A percentile compares a stretch with the other conserved stretches of the same genome.
Conservation (phyloP, 2,113 vertebrate species). For the Azemiops feae region DNA sequence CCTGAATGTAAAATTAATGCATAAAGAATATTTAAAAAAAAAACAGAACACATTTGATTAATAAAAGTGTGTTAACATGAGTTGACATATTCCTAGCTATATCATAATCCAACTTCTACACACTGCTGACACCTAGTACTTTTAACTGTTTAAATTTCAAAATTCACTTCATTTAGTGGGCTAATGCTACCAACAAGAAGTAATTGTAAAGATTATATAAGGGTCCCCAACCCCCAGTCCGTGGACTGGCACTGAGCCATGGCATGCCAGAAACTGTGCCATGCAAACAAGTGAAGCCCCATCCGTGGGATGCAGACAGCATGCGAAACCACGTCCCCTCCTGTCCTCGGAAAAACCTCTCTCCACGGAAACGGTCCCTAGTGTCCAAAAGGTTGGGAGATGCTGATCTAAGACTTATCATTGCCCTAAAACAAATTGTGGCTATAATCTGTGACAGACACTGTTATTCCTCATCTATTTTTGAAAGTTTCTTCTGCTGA, state of each 20-base stretch:
- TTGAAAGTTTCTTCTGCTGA: not conserved
- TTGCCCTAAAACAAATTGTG: not conserved
- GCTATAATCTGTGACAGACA: not conserved
- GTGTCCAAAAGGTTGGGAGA: no score
- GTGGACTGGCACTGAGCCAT: no score
- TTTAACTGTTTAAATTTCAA: not conserved
- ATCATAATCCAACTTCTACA: not conserved
- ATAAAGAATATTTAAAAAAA: not conserved
- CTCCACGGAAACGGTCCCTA: no score
- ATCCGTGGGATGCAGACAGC: no score
- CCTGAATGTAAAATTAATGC: not conserved
- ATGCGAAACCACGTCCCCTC: no score
- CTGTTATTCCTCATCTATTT: not conserved
- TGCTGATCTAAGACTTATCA: not conserved
- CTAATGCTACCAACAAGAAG: not conserved
- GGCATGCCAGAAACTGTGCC: no score
- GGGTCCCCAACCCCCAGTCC: no score
- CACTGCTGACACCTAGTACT: not conserved
- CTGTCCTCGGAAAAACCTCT: no score
- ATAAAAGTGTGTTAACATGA: not conserved
- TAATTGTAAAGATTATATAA: not conserved
- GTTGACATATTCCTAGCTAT: not conserved
- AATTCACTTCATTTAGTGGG: not conserved
- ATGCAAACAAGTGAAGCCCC: no score
- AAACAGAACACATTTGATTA: not conserved